Evolutionary conservation across 1,140 invertebrate species (phyloP), one percentile per base, ranked within the genome.

Genomic region (Cherax destructor): DNA sequence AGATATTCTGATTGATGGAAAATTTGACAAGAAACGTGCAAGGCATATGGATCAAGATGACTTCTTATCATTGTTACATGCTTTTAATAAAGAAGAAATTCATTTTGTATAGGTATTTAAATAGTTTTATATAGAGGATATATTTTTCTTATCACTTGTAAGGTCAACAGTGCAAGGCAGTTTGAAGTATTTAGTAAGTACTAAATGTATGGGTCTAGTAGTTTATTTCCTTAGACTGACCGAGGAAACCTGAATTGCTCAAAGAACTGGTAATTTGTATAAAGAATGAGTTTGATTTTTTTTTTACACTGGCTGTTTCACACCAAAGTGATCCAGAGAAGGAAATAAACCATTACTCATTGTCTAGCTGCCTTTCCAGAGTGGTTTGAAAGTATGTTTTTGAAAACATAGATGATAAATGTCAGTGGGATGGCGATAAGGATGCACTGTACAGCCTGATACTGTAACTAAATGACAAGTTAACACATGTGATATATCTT

Each of bases 21-120:
- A 96, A 89, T 97, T 97, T 94, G 96, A 96, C 92, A 95, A 97
- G 84, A 97, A 97, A 95, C 95, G 99, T 94, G 97, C 99, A 2
- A 96, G 99, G 94, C 97, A 96, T 4, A 98, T 99, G 98, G 98
- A 99, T 94, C 97, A 98, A 92, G 99, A 99, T 95, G 98, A 99
- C 94, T 99, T 99, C 95, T 97, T 99, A 94, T 95, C 96, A 85
- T 95, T 99, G 83, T 95, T 99, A 93, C 96, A 97, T 95, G 96
- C 96, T 79, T 99, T 99, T 93, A 99, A 99, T 94, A 96, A 95
- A 85, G 96, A 97, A 94, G 98, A 97, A 93, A 97, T 99, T 94
- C 98, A 99, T 96, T 99, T 99, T 86, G 89, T 91, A 59, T 91
- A 91, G 61, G 21, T 1, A 18, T 56, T 85, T 30, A 72, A 50